Evolutionary conservation across 2,113 vertebrate species (phyloP), one percentile per base, ranked within the genome.

Genomic region (Amazona vittata): DNA sequence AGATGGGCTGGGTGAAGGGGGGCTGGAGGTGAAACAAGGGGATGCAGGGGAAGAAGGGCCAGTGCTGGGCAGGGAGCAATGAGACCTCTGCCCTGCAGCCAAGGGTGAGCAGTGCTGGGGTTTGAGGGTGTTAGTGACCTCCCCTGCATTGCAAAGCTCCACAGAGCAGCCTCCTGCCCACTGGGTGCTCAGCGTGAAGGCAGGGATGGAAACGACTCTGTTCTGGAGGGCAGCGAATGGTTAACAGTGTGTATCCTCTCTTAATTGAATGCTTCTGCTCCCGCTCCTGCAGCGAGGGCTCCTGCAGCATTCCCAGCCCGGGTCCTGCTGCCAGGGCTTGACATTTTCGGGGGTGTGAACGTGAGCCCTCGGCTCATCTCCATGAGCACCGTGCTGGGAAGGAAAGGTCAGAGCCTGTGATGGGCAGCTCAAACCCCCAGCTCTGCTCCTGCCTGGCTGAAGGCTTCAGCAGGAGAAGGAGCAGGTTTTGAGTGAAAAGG

Each of bases 371-470:
- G 4, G 80, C 85, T 88, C 11, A 2, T 80, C 83, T 78, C 76
- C 28, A 12, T 1, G 0, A 3, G 1, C 4, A 0, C 85, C 6
- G 3, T 81, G 75, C 77, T 90, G 94, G 82, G 93, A 90, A 53
- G 90, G 77, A 96, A 97, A 97, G 94, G 95, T 96, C 93, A 96
- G 80, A 1, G 0, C 44, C 57, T 41, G 62, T 11, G 4, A 68
- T 2, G 4, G 70, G 78, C 73, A 81, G 74, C 94, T 83, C 15
- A n/a, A 88, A 46, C 25, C n/a, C 73, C 12, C 37, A 4, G 79
- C 67, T 81, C 49, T 4, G 4, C 50, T 89, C 63, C 86, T 6
- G 2, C 25, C 41, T 35, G 35, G 31, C 16, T 75, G 24, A 71
- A 78, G 75, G 78, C 69, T 86, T 0, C 0, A 52, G 43, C 50